These are phyloP conservation scores for Aptenodytes forsteri DNA, from an alignment of 2,113 vertebrate species.

Conservation along the genomic window DNA sequence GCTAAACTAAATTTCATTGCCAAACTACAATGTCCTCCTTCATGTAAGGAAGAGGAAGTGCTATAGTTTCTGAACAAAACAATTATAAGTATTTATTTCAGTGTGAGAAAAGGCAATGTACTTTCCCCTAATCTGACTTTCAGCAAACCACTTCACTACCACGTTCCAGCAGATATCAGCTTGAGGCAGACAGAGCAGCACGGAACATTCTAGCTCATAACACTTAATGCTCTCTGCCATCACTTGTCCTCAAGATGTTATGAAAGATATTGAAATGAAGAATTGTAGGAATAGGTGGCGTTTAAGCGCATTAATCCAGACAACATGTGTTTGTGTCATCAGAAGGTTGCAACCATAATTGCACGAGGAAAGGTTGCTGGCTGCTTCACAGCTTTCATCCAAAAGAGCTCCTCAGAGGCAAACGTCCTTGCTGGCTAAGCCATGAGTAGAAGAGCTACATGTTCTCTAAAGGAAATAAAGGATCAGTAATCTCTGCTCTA, in stretches of 20 bases:
- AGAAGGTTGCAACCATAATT: background rate
- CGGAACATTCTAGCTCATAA: background rate
- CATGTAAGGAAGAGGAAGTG: background rate
- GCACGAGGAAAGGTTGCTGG: background rate
- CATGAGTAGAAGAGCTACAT: fast-evolving
- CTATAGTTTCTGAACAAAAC: background rate
- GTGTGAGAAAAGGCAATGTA: background rate
- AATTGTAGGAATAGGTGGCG: background rate
- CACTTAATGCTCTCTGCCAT: background rate
- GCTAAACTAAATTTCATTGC: background rate
- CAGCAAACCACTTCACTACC: background rate
- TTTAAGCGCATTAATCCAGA: background rate
- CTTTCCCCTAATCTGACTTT: background rate
- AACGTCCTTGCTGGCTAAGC: background rate
- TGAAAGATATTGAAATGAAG: background rate
- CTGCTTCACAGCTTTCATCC: background rate
- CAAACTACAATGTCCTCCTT: background rate
- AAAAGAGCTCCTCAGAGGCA: background rate
- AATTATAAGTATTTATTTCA: background rate
- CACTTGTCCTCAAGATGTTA: background rate
- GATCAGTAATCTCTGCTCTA: background rate
- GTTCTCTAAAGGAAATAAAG: background rate
- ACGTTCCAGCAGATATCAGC: background rate
- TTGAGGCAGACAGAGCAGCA: background rate
- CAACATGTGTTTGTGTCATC: fast-evolving